phyloP scores from a whole-genome alignment of 1,140 invertebrate genomes.

The Drosophila santomea region DNA sequence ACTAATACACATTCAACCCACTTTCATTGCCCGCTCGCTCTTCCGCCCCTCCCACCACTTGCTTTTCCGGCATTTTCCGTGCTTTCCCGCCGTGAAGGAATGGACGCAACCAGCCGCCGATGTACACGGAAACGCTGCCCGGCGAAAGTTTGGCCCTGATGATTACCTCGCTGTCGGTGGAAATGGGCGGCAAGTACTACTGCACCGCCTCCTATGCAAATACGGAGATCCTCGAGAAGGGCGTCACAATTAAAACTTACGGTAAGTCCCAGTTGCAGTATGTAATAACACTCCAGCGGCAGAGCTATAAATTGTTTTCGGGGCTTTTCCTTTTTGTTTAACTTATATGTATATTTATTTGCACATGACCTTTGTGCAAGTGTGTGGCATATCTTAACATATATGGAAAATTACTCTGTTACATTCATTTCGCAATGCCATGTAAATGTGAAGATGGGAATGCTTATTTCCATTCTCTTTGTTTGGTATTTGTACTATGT shows the following conservation, averaged over 20 bases:
- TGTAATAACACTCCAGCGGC: background rate
- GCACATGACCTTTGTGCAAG: too few relatives aligned
- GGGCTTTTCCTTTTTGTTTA: background rate
- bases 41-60: background rate
- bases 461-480: too few relatives aligned
- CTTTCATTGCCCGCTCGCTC: conserved; percentile 18
- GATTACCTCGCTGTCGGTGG: conserved; percentile 90
- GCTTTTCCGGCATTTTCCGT: background rate
- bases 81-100: conserved; percentile 26
- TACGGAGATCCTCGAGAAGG: conserved; percentile 87
- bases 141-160: conserved; percentile 89
- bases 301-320: background rate
- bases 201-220: conserved; percentile 92
- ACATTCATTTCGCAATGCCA: too few relatives aligned
- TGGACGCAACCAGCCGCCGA: conserved; percentile 85
- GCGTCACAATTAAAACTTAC: conserved; percentile 90
- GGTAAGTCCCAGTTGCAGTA: conserved; percentile 86
- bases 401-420: too few relatives aligned
- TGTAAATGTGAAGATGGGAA: too few relatives aligned
- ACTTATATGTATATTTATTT: too few relatives aligned
- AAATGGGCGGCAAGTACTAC: conserved; percentile 92
- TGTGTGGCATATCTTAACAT: background rate
- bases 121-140: conserved; percentile 88
- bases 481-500: too few relatives aligned
- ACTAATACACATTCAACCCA: conserved; percentile 57